Evolutionary conservation across 2,797 vertebrate species (phyloP).

Genomic region (Cirrhinus mrigala): DNA sequence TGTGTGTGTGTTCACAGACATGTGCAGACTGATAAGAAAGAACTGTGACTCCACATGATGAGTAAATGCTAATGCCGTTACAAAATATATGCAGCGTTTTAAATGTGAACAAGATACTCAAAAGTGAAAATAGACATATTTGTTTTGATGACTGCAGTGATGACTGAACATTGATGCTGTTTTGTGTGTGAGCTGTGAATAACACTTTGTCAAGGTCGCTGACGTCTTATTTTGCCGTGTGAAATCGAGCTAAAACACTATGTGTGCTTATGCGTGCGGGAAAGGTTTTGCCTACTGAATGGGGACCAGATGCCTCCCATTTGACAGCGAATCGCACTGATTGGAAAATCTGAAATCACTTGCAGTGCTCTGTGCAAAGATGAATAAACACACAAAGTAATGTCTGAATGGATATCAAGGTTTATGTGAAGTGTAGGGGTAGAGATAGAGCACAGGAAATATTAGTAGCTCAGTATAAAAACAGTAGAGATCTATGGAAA

Average conservation of each 20-base stretch:
- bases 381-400: not conserved
- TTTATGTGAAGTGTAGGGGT: not conserved
- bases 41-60: not conserved
- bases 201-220: not conserved
- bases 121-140: not conserved
- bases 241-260: not conserved
- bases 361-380: not conserved
- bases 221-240: not conserved
- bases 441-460: not conserved
- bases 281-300: not conserved
- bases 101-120: not conserved
- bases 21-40: conserved; percentile 14
- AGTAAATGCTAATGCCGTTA: not conserved
- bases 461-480: not conserved
- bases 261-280: conserved; percentile 8
- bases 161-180: not conserved
- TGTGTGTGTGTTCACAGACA: conserved; percentile 13
- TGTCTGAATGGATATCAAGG: not conserved
- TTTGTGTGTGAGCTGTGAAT: not conserved
- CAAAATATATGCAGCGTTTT: not conserved
- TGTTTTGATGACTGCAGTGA: conserved; percentile 10
- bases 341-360: not conserved
- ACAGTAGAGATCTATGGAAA: not conserved
- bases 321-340: not conserved
- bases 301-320: not conserved